Conservation (phyloP, 2,888 invertebrate genomes). For the Plusia festucae region DNA sequence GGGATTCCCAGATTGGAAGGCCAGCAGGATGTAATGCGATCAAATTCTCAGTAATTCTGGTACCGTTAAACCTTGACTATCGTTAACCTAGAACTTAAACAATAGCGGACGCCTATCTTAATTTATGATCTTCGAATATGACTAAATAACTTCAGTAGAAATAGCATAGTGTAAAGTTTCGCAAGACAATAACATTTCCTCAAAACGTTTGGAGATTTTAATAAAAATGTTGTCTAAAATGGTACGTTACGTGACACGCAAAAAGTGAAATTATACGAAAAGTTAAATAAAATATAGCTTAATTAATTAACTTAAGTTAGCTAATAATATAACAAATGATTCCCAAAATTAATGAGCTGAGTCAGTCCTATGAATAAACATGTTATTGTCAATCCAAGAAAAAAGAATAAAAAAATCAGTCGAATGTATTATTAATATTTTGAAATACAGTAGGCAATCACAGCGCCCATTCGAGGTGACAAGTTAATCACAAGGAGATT, state of each 20-base stretch:
- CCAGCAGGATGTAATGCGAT: slow-evolving; percentile 30
- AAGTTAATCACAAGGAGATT: not conserved
- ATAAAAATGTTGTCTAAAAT: not conserved
- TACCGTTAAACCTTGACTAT: slow-evolving; percentile 18
- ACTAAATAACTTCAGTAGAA: slow-evolving; percentile 32
- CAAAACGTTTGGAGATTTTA: not conserved
- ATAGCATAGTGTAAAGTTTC: not conserved
- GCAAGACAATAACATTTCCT: not conserved
- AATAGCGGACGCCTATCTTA: slow-evolving; percentile 20
- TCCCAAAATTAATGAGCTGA: too few species aligned
- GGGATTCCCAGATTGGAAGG: slow-evolving; percentile 40
- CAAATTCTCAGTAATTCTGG: slow-evolving; percentile 30
- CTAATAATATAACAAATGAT: too few species aligned
- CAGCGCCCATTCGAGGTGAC: not conserved
- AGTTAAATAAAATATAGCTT: too few species aligned
- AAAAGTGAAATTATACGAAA: too few species aligned
- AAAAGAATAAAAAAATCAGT: not conserved
- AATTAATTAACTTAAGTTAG: too few species aligned
- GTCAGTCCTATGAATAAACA: not conserved
- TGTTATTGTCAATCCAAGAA: not conserved
- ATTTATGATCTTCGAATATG: slow-evolving; percentile 14
- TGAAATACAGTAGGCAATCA: not conserved
- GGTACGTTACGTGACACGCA: too few species aligned
- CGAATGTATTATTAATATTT: not conserved
- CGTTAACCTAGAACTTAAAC: slow-evolving; percentile 14